phyloP scores from a whole-genome alignment of 2,113 vertebrate genomes.

The Paralichthys olivaceus region DNA sequence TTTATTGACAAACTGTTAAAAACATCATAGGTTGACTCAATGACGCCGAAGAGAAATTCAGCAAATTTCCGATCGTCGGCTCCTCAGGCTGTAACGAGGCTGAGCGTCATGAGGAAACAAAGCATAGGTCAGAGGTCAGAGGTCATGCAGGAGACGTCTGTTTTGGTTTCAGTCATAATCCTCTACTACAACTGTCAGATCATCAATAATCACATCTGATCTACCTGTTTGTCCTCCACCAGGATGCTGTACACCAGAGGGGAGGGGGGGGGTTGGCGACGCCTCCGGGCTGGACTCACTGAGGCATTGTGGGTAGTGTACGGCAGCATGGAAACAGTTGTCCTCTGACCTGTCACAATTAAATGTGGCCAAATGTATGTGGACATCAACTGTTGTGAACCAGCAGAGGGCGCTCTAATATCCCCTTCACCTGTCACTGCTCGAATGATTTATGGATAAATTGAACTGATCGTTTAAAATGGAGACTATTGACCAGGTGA shows the following conservation, averaged over 20 bases:
- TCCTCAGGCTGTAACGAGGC: constrained; percentile 80
- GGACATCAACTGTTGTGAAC: no score
- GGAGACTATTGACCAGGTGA: no score
- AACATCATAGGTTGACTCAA: not conserved
- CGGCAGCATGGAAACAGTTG: not conserved
- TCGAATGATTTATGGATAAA: no score
- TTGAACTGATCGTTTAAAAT: no score
- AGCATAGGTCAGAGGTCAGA: constrained; percentile 23
- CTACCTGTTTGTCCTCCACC: constrained; percentile 69
- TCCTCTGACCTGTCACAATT: constrained; percentile 38
- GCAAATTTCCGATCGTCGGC: constrained; percentile 39
- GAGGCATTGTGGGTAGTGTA: constrained; percentile 12
- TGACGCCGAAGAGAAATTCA: not conserved
- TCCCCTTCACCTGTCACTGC: no score
- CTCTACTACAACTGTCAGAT: not conserved
- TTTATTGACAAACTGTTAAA: constrained; percentile 36
- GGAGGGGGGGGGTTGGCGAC: constrained; percentile 30
- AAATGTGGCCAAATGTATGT: not conserved
- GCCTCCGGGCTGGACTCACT: constrained; percentile 12
- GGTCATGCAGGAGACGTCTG: not conserved
- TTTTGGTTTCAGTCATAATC: no score
- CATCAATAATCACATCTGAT: not conserved
- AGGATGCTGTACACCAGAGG: constrained; percentile 78
- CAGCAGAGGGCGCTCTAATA: no score
- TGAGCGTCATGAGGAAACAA: constrained; percentile 16